A percentile compares a stretch with the other conserved stretches of the same genome.
phyloP scores from a whole-genome alignment of 2,113 vertebrate genomes.

The Larimichthys polyactis region DNA sequence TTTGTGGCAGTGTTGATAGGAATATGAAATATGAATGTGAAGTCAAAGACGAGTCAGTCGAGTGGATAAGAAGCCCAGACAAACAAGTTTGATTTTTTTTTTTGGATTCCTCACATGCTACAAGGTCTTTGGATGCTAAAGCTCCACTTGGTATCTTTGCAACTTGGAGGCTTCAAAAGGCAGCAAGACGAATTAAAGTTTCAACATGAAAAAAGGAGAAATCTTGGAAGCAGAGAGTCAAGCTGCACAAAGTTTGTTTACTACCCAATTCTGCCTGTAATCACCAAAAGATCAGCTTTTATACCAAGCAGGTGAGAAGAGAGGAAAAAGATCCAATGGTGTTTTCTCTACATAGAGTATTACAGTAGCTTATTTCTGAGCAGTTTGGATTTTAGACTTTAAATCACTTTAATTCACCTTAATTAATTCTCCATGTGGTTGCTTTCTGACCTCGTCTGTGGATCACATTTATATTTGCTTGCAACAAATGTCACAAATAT shows the following conservation, averaged over 20 bases:
- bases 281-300: neutral
- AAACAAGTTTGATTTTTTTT: neutral
- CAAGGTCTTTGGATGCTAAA: slow-evolving; percentile 7
- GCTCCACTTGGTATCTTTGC: neutral
- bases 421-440: no score
- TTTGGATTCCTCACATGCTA: neutral
- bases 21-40: neutral
- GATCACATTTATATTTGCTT: no score
- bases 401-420: no score
- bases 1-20: no score
- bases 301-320: neutral
- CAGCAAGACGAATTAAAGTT: neutral
- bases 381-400: neutral
- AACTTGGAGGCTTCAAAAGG: neutral
- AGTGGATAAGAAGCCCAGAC: neutral
- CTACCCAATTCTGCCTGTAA: neutral
- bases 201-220: neutral
- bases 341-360: neutral
- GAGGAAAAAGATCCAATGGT: neutral
- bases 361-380: neutral
- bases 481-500: neutral
- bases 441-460: no score
- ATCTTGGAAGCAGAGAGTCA: neutral
- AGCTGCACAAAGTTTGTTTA: neutral
- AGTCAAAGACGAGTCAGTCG: neutral